These are phyloP conservation scores for Catharus bicknelli DNA, from an alignment of 2,113 vertebrate genomes.

Conservation along the genomic window DNA sequence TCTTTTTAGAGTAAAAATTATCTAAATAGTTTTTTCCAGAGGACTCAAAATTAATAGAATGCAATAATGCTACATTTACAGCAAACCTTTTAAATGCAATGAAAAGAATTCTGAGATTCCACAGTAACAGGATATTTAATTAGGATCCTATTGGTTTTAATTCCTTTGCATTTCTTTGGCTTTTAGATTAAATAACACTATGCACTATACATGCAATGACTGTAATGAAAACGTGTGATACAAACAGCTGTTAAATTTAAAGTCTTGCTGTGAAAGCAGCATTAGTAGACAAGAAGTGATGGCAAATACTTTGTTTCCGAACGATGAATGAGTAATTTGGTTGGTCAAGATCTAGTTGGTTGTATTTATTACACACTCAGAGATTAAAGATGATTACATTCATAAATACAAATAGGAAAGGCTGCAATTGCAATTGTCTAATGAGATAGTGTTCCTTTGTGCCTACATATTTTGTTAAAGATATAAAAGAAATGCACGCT, in stretches of 20 bases:
- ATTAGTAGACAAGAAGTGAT: neutral
- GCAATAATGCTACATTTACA: neutral
- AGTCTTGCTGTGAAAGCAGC: neutral
- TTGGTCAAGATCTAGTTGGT: neutral
- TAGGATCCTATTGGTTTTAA: neutral
- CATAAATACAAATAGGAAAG: neutral
- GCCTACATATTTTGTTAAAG: rapidly evolving
- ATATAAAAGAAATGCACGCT: rapidly evolving
- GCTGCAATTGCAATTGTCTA: neutral
- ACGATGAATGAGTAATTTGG: neutral
- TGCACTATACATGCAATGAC: rapidly evolving
- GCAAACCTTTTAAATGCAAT: neutral
- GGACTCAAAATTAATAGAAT: neutral
- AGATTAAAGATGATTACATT: rapidly evolving
- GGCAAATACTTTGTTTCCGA: neutral
- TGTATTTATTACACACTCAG: rapidly evolving
- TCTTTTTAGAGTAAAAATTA: neutral
- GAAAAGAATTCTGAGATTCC: neutral
- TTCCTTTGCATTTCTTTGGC: neutral
- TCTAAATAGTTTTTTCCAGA: neutral
- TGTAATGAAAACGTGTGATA: neutral
- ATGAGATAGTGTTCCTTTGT: rapidly evolving
- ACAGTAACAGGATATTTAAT: neutral
- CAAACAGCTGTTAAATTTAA: neutral
- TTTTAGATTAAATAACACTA: neutral